Conservation (phyloP, 2,888 invertebrate genomes). For the Platycnemis pennipes region DNA sequence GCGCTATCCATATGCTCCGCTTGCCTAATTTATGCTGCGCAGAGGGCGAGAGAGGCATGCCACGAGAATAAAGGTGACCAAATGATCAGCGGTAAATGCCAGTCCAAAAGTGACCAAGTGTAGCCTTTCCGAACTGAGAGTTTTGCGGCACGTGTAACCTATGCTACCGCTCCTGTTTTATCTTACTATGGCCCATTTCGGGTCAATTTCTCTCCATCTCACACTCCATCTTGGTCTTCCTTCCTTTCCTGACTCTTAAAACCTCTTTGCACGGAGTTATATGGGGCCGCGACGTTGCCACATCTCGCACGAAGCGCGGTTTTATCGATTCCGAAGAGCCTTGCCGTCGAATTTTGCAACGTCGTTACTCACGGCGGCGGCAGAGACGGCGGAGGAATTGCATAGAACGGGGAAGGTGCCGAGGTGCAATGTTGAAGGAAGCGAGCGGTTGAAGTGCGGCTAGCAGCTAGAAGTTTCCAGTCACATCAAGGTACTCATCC, state of each 20-base stretch:
- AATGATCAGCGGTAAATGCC: slow-evolving; percentile 46
- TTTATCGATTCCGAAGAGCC: slow-evolving; percentile 66
- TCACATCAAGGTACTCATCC: neutral
- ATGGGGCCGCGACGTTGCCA: slow-evolving; percentile 66
- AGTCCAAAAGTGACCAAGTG: neutral
- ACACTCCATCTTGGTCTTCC: slow-evolving; percentile 42
- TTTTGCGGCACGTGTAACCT: slow-evolving; percentile 4
- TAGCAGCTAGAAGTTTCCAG: neutral
- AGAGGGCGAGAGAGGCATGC: neutral
- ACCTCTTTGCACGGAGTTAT: slow-evolving; percentile 63
- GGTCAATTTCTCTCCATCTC: slow-evolving; percentile 48
- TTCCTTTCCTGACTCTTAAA: slow-evolving; percentile 46
- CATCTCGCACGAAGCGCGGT: slow-evolving; percentile 66
- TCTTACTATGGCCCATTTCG: slow-evolving; percentile 55
- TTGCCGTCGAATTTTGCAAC: slow-evolving; percentile 67
- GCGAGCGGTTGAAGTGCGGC: neutral
- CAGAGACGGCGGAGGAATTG: slow-evolving; percentile 45
- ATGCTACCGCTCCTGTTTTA: neutral
- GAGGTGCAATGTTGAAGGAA: slow-evolving; percentile 25
- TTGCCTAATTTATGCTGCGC: slow-evolving; percentile 40
- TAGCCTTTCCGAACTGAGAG: slow-evolving; percentile 5
- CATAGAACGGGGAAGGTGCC: slow-evolving; percentile 31
- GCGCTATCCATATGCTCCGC: slow-evolving; percentile 19
- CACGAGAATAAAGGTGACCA: slow-evolving; percentile 33
- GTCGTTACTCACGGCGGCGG: slow-evolving; percentile 63